Base-by-base conservation (phyloP, 1,140 invertebrate genomes). In the Dinothrombium tinctorium region DNA sequence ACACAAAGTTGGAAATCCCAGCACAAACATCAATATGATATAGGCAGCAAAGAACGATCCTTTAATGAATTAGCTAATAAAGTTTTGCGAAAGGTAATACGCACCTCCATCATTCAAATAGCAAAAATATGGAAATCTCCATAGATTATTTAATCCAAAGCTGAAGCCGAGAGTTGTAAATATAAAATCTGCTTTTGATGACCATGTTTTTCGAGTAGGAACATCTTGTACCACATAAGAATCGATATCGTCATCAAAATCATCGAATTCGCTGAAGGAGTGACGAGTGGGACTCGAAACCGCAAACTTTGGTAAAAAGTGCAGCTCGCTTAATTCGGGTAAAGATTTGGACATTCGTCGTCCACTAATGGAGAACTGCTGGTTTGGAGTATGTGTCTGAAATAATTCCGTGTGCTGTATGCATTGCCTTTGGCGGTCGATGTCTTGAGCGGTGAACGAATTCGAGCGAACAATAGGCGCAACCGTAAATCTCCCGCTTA, bases 1-100 rank as follows among this genome's bases (percentile, higher is more conserved):
- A 23, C 89, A 68, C 57, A 92, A 90, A 29, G 94, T 64, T 2
- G 89, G 89, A 25, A 90, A 73, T 9, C 84, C 87, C 53, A 89
- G 81, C 46, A 94, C 60, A 23, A 90, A 61, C 52, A 94, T 61
- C 83, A 92, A 90, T 25, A 87, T 69, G 50, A 80, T 69, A 61
- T 90, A 94, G 12, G 89, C 86, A 51, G 94, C 87, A 28, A 94
- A 69, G 56, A 95, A 94, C 1, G 86, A 84, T 53, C 86, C 84
- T 92, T 11, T 28, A 42, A 23, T 25, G 15, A 8, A 20, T n/a
- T n/a, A n/a, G n/a, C n/a, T n/a, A 37, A n/a, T 14, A 45, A 25
- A 14, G 12, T 24, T 35, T 11, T 14, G 12, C 22, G 11, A 42
- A 9, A 38, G 14, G 12, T 39, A 7, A 21, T 19, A n/a, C 33